phyloP scores from a whole-genome alignment of 2,113 vertebrate genomes.

The sheep (Ovis aries) region ARS-UI_Ramb_v3.0 NC_056054.1:22504501-22505000 shows the following conservation, averaged over 20 bases:
- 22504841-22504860: constrained; percentile 98
- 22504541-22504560: not conserved
- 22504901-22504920: constrained; percentile 94
- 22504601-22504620: constrained; percentile 97
- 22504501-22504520: not conserved
- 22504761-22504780: constrained; percentile 99
- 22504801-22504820: constrained; percentile 93
- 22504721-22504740: constrained; percentile 99
- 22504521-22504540: not conserved
- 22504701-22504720: constrained; percentile 96
- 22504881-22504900: constrained; percentile 94
- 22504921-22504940: constrained; percentile 95
- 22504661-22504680: constrained; percentile 96
- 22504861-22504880: constrained; percentile 96
- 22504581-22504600: constrained; percentile 97
- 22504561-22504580: constrained; percentile 87
- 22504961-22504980: constrained; percentile 95
- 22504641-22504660: constrained; percentile 94
- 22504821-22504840: constrained; percentile 97
- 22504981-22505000: constrained; percentile 92
- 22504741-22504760: constrained; percentile 97
- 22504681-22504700: constrained; percentile 91
- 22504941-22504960: constrained; percentile 96
- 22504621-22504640: constrained; percentile 93
- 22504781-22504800: constrained; percentile 97